A percentile compares a stretch with the other conserved stretches of the same genome.
Conservation (phyloP, 1,140 invertebrate genomes). For the Dreissena polymorpha region DNA sequence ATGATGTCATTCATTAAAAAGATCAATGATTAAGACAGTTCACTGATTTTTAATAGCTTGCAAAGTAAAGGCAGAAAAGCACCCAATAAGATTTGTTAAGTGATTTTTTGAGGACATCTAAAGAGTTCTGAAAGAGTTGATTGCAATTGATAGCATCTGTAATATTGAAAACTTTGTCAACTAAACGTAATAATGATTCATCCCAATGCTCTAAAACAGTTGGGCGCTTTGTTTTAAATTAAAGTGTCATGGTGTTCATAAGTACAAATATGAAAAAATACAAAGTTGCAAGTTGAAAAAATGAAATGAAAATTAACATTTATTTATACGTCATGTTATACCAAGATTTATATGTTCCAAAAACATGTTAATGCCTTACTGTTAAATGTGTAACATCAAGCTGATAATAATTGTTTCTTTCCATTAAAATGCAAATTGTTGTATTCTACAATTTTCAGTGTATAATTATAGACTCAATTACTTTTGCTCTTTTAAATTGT, state of each 20-base stretch:
- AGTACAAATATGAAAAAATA: background rate
- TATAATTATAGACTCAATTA: no score
- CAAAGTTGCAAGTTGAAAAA: background rate
- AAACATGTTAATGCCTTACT: no score
- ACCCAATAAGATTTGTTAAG: background rate
- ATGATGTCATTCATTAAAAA: background rate
- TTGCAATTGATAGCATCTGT: slow-evolving; percentile 35
- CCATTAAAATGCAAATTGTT: no score
- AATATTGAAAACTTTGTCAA: slow-evolving; percentile 21
- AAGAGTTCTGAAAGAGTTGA: background rate
- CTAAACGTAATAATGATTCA: slow-evolving; percentile 26
- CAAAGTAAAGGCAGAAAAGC: background rate
- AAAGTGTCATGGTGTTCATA: no score
- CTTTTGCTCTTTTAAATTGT: no score
- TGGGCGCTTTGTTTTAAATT: background rate
- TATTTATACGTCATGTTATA: no score
- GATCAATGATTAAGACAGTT: background rate
- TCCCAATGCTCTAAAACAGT: slow-evolving; percentile 21
- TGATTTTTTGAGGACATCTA: background rate
- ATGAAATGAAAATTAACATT: background rate
- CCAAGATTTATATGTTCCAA: no score
- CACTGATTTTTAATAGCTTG: background rate
- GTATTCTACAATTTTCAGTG: no score
- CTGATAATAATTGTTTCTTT: no score
- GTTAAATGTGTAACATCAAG: no score